phyloP scores from a whole-genome alignment of 2,888 invertebrate species.

The Agrochola lota region DNA sequence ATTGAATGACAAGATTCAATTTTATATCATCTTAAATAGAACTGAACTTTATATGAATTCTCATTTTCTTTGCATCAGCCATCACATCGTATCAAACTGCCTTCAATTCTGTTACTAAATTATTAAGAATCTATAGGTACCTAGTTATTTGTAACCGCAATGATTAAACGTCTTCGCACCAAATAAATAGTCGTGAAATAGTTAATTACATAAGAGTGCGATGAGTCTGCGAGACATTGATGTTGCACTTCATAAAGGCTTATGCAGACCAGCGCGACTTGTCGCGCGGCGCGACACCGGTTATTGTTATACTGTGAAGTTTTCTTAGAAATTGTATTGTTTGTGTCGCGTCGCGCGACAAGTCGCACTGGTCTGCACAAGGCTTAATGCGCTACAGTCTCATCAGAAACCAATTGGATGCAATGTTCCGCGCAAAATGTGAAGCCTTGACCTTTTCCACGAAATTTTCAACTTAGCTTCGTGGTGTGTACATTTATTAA shows the following conservation, averaged over 20 bases:
- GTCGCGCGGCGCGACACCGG: too few relatives aligned
- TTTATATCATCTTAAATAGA: neutral
- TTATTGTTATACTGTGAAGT: too few relatives aligned
- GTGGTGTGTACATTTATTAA: slow-evolving; percentile 78
- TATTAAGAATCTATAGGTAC: neutral
- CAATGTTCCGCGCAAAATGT: slow-evolving; percentile 82
- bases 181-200: slow-evolving; percentile 32
- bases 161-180: slow-evolving; percentile 17
- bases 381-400: slow-evolving; percentile 74
- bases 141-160: neutral
- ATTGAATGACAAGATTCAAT: neutral
- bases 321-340: too few relatives aligned
- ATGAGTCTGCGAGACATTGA: slow-evolving; percentile 12
- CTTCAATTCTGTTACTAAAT: neutral
- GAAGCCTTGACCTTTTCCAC: slow-evolving; percentile 85
- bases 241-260: slow-evolving; percentile 30
- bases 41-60: neutral
- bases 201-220: slow-evolving; percentile 26
- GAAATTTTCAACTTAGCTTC: slow-evolving; percentile 79
- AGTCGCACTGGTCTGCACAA: too few relatives aligned
- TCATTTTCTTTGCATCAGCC: neutral
- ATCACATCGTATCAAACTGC: neutral
- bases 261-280: too few relatives aligned
- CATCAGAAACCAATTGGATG: slow-evolving; percentile 85
- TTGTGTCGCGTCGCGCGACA: too few relatives aligned